These are phyloP conservation scores for Anguilla marmorata DNA, from an alignment of 2,797 vertebrate genomes.

Conservation along the genomic window DNA sequence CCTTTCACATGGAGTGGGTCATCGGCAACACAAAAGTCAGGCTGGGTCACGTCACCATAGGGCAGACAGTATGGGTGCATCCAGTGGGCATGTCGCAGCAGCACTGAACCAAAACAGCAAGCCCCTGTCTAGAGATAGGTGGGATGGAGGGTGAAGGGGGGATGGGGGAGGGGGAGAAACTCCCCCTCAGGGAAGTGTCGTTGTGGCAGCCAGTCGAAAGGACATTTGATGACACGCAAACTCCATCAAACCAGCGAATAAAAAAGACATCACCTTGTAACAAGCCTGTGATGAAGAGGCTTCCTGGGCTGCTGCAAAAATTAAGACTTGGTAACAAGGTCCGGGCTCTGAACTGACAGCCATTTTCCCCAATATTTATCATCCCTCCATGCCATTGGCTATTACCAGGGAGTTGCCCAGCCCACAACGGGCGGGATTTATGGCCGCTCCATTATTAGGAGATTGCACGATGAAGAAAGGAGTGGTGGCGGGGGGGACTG, in stretches of 20 bases:
- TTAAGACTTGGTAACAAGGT: constrained; percentile 92
- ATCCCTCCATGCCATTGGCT: constrained; percentile 82
- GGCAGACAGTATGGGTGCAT: not conserved
- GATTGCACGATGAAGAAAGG: constrained; percentile 75
- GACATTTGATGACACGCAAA: constrained; percentile 83
- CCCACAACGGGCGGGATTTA: constrained; percentile 90
- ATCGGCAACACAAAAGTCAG: not conserved
- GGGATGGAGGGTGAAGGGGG: constrained; percentile 16
- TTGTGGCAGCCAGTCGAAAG: constrained; percentile 79
- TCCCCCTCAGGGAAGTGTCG: constrained; percentile 66
- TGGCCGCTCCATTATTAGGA: constrained; percentile 89
- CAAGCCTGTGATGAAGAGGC: constrained; percentile 86
- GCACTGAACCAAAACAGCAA: constrained; percentile 30
- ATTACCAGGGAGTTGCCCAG: constrained; percentile 70
- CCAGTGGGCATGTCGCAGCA: not conserved
- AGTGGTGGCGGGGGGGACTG: constrained; percentile 71
- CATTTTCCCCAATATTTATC: constrained; percentile 91
- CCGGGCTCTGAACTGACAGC: constrained; percentile 83
- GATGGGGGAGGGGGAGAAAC: not conserved
- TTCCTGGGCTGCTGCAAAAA: constrained; percentile 84
- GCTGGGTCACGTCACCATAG: not conserved
- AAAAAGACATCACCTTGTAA: constrained; percentile 89
- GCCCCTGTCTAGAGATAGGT: constrained; percentile 43
- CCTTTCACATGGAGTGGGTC: not conserved
- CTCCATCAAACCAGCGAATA: constrained; percentile 83